phyloP scores from a whole-genome alignment of 1,140 invertebrate genomes.

The Cataglyphis hispanica region DNA sequence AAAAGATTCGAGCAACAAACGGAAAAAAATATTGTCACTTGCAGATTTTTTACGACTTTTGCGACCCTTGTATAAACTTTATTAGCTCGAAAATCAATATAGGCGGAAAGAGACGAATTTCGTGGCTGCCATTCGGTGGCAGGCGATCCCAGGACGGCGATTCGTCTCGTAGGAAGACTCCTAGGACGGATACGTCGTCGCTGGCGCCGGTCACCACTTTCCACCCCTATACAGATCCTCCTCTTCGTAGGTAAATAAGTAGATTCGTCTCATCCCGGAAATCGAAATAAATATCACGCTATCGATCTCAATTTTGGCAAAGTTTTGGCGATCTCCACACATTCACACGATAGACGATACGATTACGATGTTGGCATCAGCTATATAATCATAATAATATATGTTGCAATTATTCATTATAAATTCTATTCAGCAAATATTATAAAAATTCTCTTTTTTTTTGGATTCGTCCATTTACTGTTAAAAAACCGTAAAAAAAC shows the following conservation, averaged over 20 bases:
- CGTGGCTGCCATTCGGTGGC: conserved; percentile 5
- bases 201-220: conserved; percentile 4
- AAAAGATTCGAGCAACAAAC: background rate
- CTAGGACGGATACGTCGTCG: conserved; percentile 27
- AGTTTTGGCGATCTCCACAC: conserved; percentile 53
- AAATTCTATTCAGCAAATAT: background rate
- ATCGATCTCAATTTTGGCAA: conserved; percentile 78
- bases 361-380: background rate
- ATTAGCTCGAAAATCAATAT: conserved; percentile 56
- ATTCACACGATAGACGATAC: background rate
- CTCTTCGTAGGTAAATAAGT: conserved; percentile 29
- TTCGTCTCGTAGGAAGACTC: conserved; percentile 47
- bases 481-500: background rate
- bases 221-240: background rate
- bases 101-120: conserved; percentile 44
- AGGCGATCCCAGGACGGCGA: conserved; percentile 61
- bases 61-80: conserved; percentile 52
- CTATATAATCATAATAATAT: background rate
- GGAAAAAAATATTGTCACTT: background rate
- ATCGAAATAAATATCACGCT: conserved; percentile 55
- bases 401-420: background rate
- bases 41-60: conserved; percentile 8
- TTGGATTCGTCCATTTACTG: background rate
- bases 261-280: background rate
- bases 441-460: background rate